Evolutionary conservation across 2,888 invertebrate species (phyloP).

Genomic region (Augochlorella aurata): DNA sequence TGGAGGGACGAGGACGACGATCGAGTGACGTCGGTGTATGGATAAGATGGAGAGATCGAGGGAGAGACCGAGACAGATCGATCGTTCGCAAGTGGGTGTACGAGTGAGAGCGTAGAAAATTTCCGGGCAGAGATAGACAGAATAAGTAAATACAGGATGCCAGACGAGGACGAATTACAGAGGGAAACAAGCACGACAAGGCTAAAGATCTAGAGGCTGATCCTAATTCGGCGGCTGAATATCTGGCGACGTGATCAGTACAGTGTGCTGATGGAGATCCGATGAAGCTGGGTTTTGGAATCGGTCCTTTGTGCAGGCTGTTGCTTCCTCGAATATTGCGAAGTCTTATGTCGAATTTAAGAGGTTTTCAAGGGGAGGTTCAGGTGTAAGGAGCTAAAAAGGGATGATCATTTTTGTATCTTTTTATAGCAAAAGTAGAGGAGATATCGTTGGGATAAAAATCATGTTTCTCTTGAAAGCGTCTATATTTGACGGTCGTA

Average conservation of each 20-base stretch:
- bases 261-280: too few species aligned
- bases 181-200: background rate
- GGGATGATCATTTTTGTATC: too few species aligned
- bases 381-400: too few species aligned
- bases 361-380: too few species aligned
- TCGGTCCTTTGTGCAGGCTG: too few species aligned
- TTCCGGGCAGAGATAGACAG: background rate
- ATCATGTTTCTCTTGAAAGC: too few species aligned
- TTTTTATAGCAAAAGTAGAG: too few species aligned
- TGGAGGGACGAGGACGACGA: background rate
- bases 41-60: background rate
- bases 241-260: background rate
- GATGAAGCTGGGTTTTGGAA: too few species aligned
- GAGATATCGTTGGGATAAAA: too few species aligned
- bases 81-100: background rate
- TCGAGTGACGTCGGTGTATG: background rate
- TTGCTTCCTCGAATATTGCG: too few species aligned
- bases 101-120: background rate
- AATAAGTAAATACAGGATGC: conserved; percentile 10
- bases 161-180: conserved; percentile 8
- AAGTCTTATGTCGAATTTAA: too few species aligned
- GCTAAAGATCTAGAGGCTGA: conserved; percentile 11
- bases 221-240: background rate
- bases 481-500: too few species aligned
- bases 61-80: conserved; percentile 36